Evolutionary conservation across 2,888 invertebrate genomes (phyloP).

Genomic region (Nephrotoma guestfalica): DNA sequence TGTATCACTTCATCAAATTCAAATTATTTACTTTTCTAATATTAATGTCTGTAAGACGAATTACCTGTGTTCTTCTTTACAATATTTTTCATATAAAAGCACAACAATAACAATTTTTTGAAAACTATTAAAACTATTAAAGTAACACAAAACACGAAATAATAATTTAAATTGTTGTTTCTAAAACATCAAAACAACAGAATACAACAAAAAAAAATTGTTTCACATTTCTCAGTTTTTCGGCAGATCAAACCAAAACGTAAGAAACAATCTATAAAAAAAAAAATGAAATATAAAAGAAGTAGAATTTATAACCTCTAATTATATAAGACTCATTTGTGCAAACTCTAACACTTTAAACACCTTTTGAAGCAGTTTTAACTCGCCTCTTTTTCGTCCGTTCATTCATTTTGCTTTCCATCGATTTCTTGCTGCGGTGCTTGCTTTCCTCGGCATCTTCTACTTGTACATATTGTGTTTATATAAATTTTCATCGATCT

Average conservation of each 20-base stretch:
- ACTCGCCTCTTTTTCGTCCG: neutral
- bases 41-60: neutral
- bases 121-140: neutral
- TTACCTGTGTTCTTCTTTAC: neutral
- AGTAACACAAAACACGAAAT: neutral
- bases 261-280: neutral
- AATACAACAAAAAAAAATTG: neutral
- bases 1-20: neutral
- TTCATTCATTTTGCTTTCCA: neutral
- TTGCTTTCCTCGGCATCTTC: neutral
- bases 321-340: slow-evolving; percentile 7
- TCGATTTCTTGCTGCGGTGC: neutral
- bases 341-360: slow-evolving; percentile 6
- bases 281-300: neutral
- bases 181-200: neutral
- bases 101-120: neutral
- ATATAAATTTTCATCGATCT: neutral
- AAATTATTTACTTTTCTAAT: neutral
- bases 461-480: neutral
- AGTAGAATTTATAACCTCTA: slow-evolving; percentile 5
- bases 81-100: neutral
- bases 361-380: neutral
- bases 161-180: neutral
- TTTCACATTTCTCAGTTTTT: slow-evolving; percentile 2
- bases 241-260: neutral